phyloP scores from a whole-genome alignment of 2,888 invertebrate genomes.

The Sarcophaga caerulescens region DNA sequence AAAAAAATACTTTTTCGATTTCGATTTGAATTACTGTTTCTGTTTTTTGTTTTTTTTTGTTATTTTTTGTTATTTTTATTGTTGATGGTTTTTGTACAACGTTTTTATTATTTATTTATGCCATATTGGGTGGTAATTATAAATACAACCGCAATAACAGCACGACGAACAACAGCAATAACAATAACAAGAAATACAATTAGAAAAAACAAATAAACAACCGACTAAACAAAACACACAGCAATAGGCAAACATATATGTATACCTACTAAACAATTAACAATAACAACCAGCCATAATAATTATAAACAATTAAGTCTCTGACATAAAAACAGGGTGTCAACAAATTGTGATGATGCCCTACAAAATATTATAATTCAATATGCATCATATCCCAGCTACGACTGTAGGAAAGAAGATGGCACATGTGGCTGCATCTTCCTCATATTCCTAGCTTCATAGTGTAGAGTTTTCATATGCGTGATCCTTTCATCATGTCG shows the following conservation, averaged over 20 bases:
- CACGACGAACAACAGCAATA: conserved; percentile 7
- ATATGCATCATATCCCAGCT: too few species aligned
- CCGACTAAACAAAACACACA: conserved; percentile 15
- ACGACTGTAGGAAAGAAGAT: too few species aligned
- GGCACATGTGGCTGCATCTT: too few species aligned
- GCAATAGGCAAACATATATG: neutral
- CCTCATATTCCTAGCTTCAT: too few species aligned
- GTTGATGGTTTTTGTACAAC: neutral
- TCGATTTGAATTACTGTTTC: too few species aligned
- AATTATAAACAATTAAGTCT: neutral
- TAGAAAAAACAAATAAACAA: conserved; percentile 17
- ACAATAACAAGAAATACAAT: neutral
- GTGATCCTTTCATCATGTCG: too few species aligned
- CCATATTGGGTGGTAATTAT: conserved; percentile 66
- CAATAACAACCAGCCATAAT: conserved; percentile 1
- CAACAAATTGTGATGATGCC: neutral
- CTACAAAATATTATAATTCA: too few species aligned
- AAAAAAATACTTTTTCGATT: neutral
- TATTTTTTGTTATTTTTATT: neutral
- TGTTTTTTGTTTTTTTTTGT: neutral
- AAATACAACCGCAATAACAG: conserved; percentile 51
- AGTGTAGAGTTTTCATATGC: too few species aligned
- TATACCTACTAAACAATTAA: neutral
- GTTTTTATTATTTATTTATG: conserved; percentile 54
- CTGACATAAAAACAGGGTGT: neutral